These are phyloP conservation scores for Penaeus chinensis DNA, from an alignment of 1,140 invertebrate species.

Conservation along the genomic window DNA sequence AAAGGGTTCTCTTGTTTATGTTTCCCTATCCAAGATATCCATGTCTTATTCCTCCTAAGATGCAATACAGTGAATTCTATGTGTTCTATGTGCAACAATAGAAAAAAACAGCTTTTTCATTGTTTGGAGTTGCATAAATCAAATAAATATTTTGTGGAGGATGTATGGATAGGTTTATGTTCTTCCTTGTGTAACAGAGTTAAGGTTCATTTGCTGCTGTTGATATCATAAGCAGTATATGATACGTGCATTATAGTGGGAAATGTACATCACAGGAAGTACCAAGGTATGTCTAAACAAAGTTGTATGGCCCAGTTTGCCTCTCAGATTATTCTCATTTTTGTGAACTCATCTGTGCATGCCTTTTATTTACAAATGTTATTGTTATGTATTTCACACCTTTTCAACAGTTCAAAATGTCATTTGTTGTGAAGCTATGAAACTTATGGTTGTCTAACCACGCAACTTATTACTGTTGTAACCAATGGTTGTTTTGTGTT, in stretches of 20 bases:
- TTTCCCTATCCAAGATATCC: conserved; percentile 2
- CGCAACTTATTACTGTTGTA: conserved; percentile 42
- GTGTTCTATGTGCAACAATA: conserved; percentile 39
- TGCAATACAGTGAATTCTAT: conserved; percentile 30
- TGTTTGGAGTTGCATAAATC: too few relatives aligned
- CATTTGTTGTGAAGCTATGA: conserved; percentile 39
- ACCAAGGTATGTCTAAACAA: neutral
- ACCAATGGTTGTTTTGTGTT: conserved; percentile 43
- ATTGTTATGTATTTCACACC: conserved; percentile 33
- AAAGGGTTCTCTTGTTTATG: too few relatives aligned
- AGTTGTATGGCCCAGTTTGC: conserved; percentile 54
- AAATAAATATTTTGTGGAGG: too few relatives aligned
- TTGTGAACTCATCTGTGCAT: conserved; percentile 2
- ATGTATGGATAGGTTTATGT: too few relatives aligned
- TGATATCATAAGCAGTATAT: too few relatives aligned
- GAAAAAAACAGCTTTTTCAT: too few relatives aligned
- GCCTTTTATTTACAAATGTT: neutral
- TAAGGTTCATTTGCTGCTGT: too few relatives aligned
- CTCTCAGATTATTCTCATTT: conserved; percentile 51
- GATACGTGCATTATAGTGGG: neutral
- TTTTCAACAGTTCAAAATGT: conserved; percentile 39
- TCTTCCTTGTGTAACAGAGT: too few relatives aligned
- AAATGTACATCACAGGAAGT: conserved; percentile 16
- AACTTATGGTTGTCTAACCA: conserved; percentile 30
- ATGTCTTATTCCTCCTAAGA: conserved; percentile 33